Evolutionary conservation across 1,140 invertebrate genomes (phyloP), one percentile per base, ranked within the genome.

Genomic region (Bombus waltoni): DNA sequence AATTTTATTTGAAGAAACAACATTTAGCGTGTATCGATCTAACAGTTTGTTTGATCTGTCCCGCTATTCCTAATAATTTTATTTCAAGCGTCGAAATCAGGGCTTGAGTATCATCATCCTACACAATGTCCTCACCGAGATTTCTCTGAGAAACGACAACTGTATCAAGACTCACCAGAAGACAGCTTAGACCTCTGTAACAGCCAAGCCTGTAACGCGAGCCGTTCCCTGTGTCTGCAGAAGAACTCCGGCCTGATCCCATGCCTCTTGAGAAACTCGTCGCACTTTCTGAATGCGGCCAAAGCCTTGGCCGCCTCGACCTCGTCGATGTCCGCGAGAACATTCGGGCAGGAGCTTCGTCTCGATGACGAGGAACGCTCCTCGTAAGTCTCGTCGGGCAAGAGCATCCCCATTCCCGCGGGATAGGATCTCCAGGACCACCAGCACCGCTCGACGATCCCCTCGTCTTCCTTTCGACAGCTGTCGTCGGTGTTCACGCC

Each of bases 301-400:
- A 96, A 91, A 79, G 96, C 93, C 81, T 95, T 96, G 70, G 93
- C 93, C 35, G 95, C 95, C 83, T 94, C 95, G 78, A 94, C 91
- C 81, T 95, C 94, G 87, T 94, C 92, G 79, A 94, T 87, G 73
- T 92, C 90, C 25, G 83, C 89, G 65, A 93, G 88, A 32, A 88
- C 90, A 40, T 92, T 91, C 2, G 79, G 81, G 35, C 83, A 92
- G 25, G 81, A 90, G 66, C 88, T 90, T 25, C 76, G 81, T 32
- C 85, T 90, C 65, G 90, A 92, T 44, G 90, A 90, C 57, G 92
- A 91, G 78, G 89, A 91, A 71, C 94, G 93, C 89, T 96, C 94
- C 94, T 97, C 96, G 95, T 97, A 97, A 84, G 96, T 97, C 94
- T 97, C 96, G 94, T 97, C 96, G 73, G 96, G 96, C 93, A 96